phyloP scores from a whole-genome alignment of 2,113 vertebrate species.

The Cathartes aura region DNA sequence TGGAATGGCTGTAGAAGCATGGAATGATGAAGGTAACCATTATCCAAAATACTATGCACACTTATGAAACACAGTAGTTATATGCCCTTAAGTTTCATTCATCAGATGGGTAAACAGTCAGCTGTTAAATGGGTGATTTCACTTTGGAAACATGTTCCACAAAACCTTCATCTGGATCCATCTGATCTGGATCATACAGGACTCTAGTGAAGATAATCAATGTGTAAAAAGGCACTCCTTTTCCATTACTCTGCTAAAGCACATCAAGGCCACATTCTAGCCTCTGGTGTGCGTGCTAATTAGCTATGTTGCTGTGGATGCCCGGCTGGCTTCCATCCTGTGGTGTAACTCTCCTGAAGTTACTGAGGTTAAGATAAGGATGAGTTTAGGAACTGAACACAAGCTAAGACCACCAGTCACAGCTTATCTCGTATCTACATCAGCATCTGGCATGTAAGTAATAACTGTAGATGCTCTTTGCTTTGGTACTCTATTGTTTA shows the following conservation, averaged over 20 bases:
- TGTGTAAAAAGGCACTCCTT: background rate
- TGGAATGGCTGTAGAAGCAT: slow-evolving; percentile 93
- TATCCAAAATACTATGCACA: background rate
- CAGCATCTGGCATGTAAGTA: background rate
- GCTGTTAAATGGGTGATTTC: background rate
- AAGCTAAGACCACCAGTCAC: background rate
- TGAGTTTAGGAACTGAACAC: background rate
- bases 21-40: slow-evolving; percentile 85
- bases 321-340: background rate
- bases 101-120: background rate
- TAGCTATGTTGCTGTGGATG: background rate
- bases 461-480: background rate
- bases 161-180: background rate
- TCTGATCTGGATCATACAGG: background rate
- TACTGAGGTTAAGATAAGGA: background rate
- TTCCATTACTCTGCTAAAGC: background rate
- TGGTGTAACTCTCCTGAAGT: background rate
- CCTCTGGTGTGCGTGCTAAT: background rate
- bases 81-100: background rate
- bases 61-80: background rate
- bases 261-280: background rate
- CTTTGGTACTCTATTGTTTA: background rate
- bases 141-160: background rate
- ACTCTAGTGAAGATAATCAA: background rate
- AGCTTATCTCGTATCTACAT: background rate